Conservation (phyloP, 2,113 vertebrate genomes). For the Copsychus sechellarum region DNA sequence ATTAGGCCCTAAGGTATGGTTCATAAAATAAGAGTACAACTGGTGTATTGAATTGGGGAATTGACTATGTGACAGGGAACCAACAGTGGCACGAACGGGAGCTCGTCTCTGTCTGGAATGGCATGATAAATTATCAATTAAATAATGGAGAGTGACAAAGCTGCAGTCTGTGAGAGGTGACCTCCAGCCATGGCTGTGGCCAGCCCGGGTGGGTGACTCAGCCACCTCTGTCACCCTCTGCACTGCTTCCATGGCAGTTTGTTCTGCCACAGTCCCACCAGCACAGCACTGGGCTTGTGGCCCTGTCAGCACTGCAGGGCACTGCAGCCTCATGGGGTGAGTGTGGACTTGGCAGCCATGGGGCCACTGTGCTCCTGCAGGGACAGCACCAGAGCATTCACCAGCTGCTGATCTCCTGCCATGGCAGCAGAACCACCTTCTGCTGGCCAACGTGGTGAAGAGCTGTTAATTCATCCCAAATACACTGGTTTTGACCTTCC, state of each 20-base stretch:
- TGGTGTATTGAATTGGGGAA: conserved; percentile 61
- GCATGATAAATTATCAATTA: conserved; percentile 61
- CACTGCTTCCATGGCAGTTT: accelerated
- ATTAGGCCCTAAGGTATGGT: conserved; percentile 75
- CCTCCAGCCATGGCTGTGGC: not conserved
- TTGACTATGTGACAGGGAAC: conserved; percentile 72
- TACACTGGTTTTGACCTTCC: not conserved
- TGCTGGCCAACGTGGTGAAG: not conserved
- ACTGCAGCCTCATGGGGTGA: accelerated
- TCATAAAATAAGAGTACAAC: conserved; percentile 75
- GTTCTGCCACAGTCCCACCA: not conserved
- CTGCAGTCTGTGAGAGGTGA: not conserved
- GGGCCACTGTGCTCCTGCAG: not conserved
- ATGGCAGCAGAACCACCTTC: not conserved
- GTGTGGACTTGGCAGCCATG: not conserved
- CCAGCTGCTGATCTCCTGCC: not conserved
- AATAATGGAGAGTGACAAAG: conserved; percentile 53
- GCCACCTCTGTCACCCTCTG: not conserved
- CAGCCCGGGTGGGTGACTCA: not conserved
- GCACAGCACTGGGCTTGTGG: accelerated
- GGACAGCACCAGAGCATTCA: not conserved
- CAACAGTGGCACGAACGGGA: conserved; percentile 37
- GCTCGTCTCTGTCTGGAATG: conserved; percentile 38
- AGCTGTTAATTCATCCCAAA: not conserved
- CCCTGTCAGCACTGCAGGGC: not conserved